Percentiles rank a stretch among this genome's conserved stretches.
phyloP scores from a whole-genome alignment of 2,797 vertebrate species.

The Eremophila alpestris region DNA sequence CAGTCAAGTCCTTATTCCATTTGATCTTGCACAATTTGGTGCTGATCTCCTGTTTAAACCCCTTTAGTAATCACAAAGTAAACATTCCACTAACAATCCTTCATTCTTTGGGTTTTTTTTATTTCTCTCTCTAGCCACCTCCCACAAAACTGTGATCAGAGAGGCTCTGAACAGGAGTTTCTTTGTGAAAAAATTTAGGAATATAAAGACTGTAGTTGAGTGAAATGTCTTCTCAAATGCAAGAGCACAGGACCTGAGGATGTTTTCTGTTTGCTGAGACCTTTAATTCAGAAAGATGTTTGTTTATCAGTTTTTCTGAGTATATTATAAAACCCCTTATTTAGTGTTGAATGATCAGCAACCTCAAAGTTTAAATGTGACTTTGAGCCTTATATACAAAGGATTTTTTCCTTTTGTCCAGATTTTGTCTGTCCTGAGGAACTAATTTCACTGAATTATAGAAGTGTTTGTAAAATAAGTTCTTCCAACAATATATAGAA shows the following conservation, averaged over 20 bases:
- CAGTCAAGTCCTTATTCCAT: not conserved
- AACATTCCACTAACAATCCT: not conserved
- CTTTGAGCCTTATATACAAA: not conserved
- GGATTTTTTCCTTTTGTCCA: too few relatives aligned
- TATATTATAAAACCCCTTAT: not conserved
- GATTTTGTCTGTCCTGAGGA: not conserved
- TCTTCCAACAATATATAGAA: not conserved
- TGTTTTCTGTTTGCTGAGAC: not conserved
- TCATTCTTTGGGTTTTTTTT: not conserved
- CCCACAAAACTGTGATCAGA: not conserved
- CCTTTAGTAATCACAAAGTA: not conserved
- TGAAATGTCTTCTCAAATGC: not conserved
- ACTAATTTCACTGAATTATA: not conserved
- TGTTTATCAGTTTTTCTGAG: not conserved
- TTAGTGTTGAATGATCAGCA: not conserved
- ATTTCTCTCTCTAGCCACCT: not conserved
- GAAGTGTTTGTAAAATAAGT: not conserved
- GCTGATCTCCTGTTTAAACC: not conserved
- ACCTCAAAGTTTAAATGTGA: not conserved
- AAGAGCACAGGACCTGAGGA: not conserved
- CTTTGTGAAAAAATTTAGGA: not conserved
- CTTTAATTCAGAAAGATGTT: not conserved
- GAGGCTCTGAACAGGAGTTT: not conserved
- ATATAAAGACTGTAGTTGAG: not conserved
- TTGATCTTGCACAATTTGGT: not conserved